phyloP scores from a whole-genome alignment of 2,888 invertebrate species.

The Drosophila nr. perissopoda region DNA sequence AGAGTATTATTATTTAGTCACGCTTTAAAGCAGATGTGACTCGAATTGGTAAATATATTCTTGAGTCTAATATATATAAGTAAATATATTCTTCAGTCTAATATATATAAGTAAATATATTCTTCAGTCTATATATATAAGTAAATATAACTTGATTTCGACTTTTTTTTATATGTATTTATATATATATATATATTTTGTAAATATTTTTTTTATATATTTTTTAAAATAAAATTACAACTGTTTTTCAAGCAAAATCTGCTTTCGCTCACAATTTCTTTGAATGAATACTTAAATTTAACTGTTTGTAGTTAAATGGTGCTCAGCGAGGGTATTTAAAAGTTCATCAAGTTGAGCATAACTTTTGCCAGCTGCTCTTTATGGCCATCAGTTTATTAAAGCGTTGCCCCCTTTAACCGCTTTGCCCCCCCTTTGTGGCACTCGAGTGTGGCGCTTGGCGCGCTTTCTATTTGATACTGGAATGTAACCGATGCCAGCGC shows the following conservation, averaged over 20 bases:
- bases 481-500: slow-evolving; percentile 21
- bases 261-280: too few relatives aligned
- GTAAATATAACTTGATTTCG: background rate
- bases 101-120: background rate
- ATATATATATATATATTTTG: too few relatives aligned
- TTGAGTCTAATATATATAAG: background rate
- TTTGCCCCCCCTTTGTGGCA: background rate
- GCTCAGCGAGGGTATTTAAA: background rate
- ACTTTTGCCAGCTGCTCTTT: background rate
- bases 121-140: background rate
- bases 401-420: background rate
- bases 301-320: background rate
- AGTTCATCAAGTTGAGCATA: too few relatives aligned
- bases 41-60: background rate
- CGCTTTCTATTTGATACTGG: slow-evolving; percentile 9
- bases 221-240: too few relatives aligned
- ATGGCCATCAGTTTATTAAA: background rate
- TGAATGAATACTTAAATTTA: background rate
- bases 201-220: too few relatives aligned
- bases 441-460: background rate
- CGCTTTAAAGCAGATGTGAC: background rate
- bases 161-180: background rate
- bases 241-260: too few relatives aligned
- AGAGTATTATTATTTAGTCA: background rate
- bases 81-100: background rate